These are phyloP conservation scores for Drosophila athabasca DNA, from an alignment of 1,140 invertebrate species.

Conservation along the genomic window DNA sequence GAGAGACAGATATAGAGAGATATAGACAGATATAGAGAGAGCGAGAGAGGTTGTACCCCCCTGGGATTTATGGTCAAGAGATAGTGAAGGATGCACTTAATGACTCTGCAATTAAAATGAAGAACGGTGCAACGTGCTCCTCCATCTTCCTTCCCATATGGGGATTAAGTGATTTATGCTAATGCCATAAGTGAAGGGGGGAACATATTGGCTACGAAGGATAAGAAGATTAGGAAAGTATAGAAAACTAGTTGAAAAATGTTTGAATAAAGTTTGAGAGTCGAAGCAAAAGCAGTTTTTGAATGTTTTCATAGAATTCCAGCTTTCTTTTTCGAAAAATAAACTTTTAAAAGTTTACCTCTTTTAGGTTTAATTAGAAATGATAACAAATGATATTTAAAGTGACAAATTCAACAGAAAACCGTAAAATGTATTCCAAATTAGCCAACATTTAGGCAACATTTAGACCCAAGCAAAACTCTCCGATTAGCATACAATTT, in stretches of 20 bases:
- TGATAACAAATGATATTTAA: slow-evolving; percentile 34
- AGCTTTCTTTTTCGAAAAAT: too few relatives aligned
- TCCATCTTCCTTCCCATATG: neutral
- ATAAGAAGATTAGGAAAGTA: neutral
- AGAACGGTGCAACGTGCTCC: slow-evolving; percentile 43
- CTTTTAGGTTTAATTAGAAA: slow-evolving; percentile 1
- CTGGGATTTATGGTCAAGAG: slow-evolving; percentile 49
- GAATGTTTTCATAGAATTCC: too few relatives aligned
- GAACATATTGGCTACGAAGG: neutral
- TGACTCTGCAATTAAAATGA: slow-evolving; percentile 44
- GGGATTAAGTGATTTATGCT: slow-evolving; percentile 12
- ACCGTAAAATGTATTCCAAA: slow-evolving; percentile 50
- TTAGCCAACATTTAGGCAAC: slow-evolving; percentile 54
- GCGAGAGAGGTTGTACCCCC: neutral
- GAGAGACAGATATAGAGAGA: too few relatives aligned
- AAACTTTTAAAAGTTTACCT: too few relatives aligned
- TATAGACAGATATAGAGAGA: too few relatives aligned
- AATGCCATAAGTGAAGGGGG: neutral
- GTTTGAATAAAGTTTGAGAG: too few relatives aligned
- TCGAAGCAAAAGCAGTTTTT: too few relatives aligned
- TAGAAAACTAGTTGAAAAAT: too few relatives aligned
- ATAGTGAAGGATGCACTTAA: slow-evolving; percentile 55
- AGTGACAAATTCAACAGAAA: too few relatives aligned
- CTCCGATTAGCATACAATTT: slow-evolving; percentile 74
- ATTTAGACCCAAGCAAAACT: slow-evolving; percentile 32